phyloP scores from a whole-genome alignment of 2,888 invertebrate genomes.

The Sesia bembeciformis region DNA sequence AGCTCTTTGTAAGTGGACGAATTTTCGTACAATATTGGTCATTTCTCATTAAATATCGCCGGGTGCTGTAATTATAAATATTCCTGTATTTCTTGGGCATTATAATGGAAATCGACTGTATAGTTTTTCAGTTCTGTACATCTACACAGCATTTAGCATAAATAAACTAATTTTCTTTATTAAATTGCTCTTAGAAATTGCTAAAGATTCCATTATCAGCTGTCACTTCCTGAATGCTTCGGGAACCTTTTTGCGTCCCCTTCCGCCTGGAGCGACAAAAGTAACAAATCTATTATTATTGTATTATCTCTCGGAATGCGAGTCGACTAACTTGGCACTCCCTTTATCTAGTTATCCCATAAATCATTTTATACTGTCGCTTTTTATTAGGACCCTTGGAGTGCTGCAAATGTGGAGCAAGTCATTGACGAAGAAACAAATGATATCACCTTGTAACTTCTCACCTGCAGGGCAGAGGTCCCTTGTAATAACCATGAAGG shows the following conservation, averaged over 20 bases:
- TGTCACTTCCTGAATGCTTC: neutral
- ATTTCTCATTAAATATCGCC: too few species aligned
- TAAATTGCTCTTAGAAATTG: neutral
- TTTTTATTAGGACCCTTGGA: conserved; percentile 53
- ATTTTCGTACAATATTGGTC: too few species aligned
- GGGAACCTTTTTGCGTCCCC: conserved; percentile 10
- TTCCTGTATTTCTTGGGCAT: too few species aligned
- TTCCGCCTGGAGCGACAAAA: conserved; percentile 20
- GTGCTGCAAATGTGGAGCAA: conserved; percentile 19
- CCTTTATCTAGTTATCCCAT: conserved; percentile 58
- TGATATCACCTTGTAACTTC: neutral
- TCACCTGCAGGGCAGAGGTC: too few species aligned
- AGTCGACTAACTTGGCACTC: conserved; percentile 43
- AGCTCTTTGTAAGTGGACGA: too few species aligned
- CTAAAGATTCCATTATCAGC: neutral
- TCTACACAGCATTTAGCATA: too few species aligned
- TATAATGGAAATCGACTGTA: too few species aligned
- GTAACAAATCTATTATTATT: conserved; percentile 57
- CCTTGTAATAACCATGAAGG: too few species aligned
- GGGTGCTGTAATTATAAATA: too few species aligned
- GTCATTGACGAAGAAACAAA: neutral
- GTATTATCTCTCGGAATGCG: conserved; percentile 29
- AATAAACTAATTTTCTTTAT: too few species aligned
- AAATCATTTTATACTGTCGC: conserved; percentile 62
- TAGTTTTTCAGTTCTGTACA: too few species aligned